Percentiles rank a stretch among this genome's conserved stretches.
These are phyloP conservation scores for Agrotis ipsilon DNA, from an alignment of 2,888 invertebrate species.

Conservation along the genomic window DNA sequence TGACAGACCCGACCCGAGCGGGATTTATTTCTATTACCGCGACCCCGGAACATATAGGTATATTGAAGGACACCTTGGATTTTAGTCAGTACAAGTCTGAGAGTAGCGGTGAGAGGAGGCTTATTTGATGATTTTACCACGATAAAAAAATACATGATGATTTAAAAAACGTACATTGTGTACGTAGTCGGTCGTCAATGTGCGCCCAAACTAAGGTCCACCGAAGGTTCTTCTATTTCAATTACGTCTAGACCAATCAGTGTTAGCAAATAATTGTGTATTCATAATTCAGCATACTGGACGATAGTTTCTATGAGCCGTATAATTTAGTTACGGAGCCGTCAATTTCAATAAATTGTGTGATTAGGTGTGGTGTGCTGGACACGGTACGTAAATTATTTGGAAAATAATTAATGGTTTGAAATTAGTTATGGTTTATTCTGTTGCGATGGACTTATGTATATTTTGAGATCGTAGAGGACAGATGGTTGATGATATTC, in stretches of 20 bases:
- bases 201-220: slow-evolving; percentile 7
- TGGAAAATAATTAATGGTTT: slow-evolving; percentile 29
- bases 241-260: slow-evolving; percentile 26
- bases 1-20: no score
- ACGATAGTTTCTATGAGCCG: slow-evolving; percentile 27
- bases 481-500: neutral
- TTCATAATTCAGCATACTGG: slow-evolving; percentile 44
- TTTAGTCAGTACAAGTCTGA: no score
- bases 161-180: no score
- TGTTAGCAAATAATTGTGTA: slow-evolving; percentile 36
- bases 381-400: slow-evolving; percentile 29
- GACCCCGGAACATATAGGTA: no score
- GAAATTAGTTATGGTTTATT: slow-evolving; percentile 26
- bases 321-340: slow-evolving; percentile 36
- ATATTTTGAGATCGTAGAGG: neutral
- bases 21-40: no score
- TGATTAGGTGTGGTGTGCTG: slow-evolving; percentile 42
- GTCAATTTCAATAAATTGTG: slow-evolving; percentile 36
- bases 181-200: neutral
- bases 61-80: no score
- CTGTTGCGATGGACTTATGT: neutral
- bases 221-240: slow-evolving; percentile 14
- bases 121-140: no score
- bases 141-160: no score
- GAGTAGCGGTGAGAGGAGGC: no score